Base-by-base conservation (phyloP, 2,888 invertebrate genomes). In the Falcaria lacertinaria region DNA sequence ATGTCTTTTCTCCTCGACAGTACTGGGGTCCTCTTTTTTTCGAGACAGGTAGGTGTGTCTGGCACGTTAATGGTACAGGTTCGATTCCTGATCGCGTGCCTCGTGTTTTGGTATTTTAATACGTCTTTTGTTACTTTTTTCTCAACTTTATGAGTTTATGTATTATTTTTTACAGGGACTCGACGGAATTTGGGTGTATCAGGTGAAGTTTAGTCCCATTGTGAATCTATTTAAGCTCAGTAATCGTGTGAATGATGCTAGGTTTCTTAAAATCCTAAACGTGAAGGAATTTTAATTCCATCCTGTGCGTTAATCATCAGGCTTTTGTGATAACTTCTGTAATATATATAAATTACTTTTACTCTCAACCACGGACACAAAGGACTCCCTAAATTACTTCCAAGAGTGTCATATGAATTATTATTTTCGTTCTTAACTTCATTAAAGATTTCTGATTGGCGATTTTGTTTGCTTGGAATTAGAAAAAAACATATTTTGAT, bases 71-170 rank as follows among this genome's bases (percentile, higher is more conserved):
- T 84, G 74, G 74, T 62, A 48, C 75, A 69, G 78, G 80, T 80
- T 82, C 70, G 75, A 74, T 74, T 75, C 75, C 68, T 57, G 74
- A 79, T 81, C 85, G 80, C 83, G 86, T 84, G 86, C 82, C 60
- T 59, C 67, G 54, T 61, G 70, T 72, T 78, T 72, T 62, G 71
- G 72, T 70, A 74, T 77, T 72, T 75, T 75, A 69, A 71, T 73
- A 53, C 64, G 44, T 45, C 55, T 51, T 61, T 69, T 63, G 55
- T 65, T 44, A 43, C 50, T 58, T 66, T 69, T 62, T 65, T 50
- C 53, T 42, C 39, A 36, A 14, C 44, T 52, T 61, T 51, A 62
- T 50, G 47, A 55, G 54, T 60, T 50, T 49, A 37, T 39, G 48
- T 57, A 49, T 50, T 44, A 51, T 45, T 61, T 57, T 58, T 52